Base-by-base conservation (phyloP, 2,113 vertebrate genomes). In the Glaucomys volans region DNA sequence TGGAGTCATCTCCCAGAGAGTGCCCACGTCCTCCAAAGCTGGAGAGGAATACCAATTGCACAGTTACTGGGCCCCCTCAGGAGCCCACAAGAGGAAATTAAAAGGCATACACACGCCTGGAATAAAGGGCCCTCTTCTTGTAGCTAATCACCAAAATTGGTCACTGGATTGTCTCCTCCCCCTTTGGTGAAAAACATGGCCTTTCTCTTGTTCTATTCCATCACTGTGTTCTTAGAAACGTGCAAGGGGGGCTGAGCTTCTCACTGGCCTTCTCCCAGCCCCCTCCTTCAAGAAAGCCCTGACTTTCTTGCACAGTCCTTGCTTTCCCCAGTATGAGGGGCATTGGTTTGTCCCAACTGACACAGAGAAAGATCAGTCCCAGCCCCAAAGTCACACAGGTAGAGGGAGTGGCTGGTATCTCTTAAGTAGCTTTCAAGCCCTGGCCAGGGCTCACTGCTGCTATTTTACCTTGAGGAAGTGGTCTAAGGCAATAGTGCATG, bases 21-120 rank as follows among this genome's bases (percentile, higher is more conserved):
- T 76, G 86, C 80, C 92, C 1, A 20, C 28, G 4, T 81, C 75
- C 28, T 44, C 66, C 0, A 8, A 62, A 81, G 59, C 88, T 97
- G 85, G 92, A 35, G 35, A 95, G 74, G 97, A 97, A 98, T 97
- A 97, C 84, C 95, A 97, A 96, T 97, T 20, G 69, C 92, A 40
- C 1, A 1, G 92, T 97, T 97, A 97, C 72, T 44, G 64, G 71
- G 40, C 22, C 90, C 94, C 93, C 59, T 91, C 77, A 74, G 96
- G 87, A 90, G 67, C 75, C 81, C 67, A 44, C 94, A 93, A 95
- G 80, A 97, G 76, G 71, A 97, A 97, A 97, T 96, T 97, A 92
- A 95, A 95, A 97, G 44, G 87, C 97, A 95, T 44, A 76, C 76
- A 95, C 94, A 97, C 4, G n/a, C 67, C 81, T 88, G 30, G 47